Percentiles rank a stretch among this genome's conserved stretches.
Conservation (phyloP, 1,140 invertebrate genomes). For the Cryptotermes secundus region DNA sequence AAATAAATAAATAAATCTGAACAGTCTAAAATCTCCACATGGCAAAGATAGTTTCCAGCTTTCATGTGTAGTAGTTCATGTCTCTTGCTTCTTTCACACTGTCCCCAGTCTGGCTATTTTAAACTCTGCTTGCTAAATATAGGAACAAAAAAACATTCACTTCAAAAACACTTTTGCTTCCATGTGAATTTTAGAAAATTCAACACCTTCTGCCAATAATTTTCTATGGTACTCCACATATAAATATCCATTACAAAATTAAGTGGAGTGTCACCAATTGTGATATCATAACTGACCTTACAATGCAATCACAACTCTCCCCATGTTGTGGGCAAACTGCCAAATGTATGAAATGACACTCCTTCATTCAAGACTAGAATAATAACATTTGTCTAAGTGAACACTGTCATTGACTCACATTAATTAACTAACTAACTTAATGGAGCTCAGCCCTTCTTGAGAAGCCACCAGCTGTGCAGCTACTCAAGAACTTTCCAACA, state of each 20-base stretch:
- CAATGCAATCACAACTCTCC: not conserved
- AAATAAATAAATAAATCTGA: no score
- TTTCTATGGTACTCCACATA: not conserved
- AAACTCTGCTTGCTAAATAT: conserved; percentile 26
- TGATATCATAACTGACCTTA: not conserved
- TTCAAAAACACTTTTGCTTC: not conserved
- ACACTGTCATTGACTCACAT: no score
- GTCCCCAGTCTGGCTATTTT: conserved; percentile 26
- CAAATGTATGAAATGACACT: not conserved
- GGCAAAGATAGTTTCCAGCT: not conserved
- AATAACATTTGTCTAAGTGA: not conserved
- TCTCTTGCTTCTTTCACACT: not conserved
- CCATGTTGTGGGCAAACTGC: not conserved
- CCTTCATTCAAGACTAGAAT: not conserved
- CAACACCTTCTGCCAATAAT: not conserved
- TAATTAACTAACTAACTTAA: no score
- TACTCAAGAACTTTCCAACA: no score
- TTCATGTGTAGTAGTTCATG: not conserved
- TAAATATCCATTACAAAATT: not conserved
- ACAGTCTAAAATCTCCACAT: not conserved
- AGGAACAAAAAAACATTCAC: conserved; percentile 15
- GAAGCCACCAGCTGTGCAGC: no score
- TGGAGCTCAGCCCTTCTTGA: no score
- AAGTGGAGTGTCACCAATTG: not conserved
- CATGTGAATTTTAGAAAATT: not conserved